These are phyloP conservation scores for Callitettix versicolor DNA, from an alignment of 1,140 invertebrate genomes.

Conservation along the genomic window DNA sequence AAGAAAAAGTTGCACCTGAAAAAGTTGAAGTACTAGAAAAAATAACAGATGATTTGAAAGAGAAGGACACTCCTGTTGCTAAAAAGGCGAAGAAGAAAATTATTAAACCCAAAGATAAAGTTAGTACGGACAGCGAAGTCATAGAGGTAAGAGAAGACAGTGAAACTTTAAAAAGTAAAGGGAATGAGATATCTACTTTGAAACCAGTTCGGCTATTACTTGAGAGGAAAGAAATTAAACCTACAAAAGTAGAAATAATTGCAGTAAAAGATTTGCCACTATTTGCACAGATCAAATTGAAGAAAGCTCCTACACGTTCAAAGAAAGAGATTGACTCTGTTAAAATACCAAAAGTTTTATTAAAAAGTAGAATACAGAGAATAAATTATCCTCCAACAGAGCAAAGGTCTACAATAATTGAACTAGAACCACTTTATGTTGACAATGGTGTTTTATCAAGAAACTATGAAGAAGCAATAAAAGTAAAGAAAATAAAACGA, in stretches of 20 bases:
- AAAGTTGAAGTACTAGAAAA: slow-evolving; percentile 10
- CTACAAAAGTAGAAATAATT: slow-evolving; percentile 35
- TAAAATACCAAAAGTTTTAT: slow-evolving; percentile 49
- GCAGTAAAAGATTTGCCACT: slow-evolving; percentile 39
- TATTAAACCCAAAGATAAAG: slow-evolving; percentile 26
- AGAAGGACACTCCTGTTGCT: no score
- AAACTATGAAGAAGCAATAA: slow-evolving; percentile 54
- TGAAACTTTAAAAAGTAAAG: slow-evolving; percentile 24
- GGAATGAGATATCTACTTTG: slow-evolving; percentile 19
- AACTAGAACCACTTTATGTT: slow-evolving; percentile 29
- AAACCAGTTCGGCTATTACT: no score
- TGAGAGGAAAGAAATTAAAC: slow-evolving; percentile 35
- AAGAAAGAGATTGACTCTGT: slow-evolving; percentile 37
- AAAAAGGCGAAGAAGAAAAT: slow-evolving; percentile 15
- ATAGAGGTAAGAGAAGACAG: slow-evolving; percentile 20
- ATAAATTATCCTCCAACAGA: slow-evolving; percentile 37
- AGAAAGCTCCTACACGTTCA: slow-evolving; percentile 39
- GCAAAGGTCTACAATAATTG: slow-evolving; percentile 23
- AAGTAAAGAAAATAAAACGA: slow-evolving; percentile 46
- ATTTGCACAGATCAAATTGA: slow-evolving; percentile 51
- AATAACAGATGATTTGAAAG: slow-evolving; percentile 12
- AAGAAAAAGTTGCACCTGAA: not conserved
- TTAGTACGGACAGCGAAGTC: slow-evolving; percentile 26
- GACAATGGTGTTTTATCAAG: slow-evolving; percentile 54
- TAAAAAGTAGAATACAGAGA: slow-evolving; percentile 49